Percentiles rank a stretch among this genome's conserved stretches.
phyloP scores from a whole-genome alignment of 2,113 vertebrate genomes.

The Psophia crepitans region DNA sequence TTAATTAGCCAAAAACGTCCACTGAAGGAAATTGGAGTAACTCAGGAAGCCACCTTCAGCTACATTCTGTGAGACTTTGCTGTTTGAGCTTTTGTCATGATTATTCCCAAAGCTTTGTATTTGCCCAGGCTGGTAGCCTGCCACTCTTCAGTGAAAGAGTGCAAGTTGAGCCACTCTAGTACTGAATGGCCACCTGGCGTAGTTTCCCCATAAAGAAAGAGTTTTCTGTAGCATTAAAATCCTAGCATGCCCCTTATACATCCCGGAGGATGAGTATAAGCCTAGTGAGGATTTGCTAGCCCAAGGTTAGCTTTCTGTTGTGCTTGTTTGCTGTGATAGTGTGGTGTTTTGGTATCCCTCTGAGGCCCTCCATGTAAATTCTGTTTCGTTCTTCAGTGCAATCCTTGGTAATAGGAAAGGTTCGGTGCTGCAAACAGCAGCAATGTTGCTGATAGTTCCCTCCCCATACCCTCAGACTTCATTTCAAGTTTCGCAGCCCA shows the following conservation, averaged over 20 bases:
- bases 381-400: accelerated
- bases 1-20: background rate
- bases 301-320: background rate
- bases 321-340: background rate
- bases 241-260: background rate
- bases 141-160: background rate
- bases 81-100: no score
- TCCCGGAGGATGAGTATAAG: background rate
- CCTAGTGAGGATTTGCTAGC: background rate
- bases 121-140: background rate
- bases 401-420: background rate
- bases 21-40: background rate
- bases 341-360: background rate
- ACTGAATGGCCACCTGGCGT: accelerated
- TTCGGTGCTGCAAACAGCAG: background rate
- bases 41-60: background rate
- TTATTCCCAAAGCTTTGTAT: background rate
- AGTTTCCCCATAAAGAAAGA: background rate
- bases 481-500: background rate
- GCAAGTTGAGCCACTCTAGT: background rate
- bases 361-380: accelerated
- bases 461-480: accelerated
- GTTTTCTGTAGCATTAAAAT: background rate
- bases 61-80: background rate
- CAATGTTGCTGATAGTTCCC: accelerated